Conservation (phyloP, 2,113 vertebrate species). For the Oreochromis tanganicae region DNA sequence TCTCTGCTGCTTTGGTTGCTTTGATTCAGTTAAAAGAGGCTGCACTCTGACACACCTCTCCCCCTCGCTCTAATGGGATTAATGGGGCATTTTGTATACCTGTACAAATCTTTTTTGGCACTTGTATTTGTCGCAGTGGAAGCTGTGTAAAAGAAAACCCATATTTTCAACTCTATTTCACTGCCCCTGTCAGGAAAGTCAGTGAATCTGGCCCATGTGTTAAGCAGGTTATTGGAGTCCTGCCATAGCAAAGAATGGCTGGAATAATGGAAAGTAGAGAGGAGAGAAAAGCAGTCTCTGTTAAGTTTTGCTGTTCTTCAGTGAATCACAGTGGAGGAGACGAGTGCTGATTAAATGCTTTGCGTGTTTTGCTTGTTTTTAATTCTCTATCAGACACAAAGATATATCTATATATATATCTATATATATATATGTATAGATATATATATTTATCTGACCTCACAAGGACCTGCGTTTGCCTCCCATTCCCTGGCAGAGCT, state of each 20-base stretch:
- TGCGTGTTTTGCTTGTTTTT: neutral
- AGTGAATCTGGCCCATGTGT: slow-evolving; percentile 25
- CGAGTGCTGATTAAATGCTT: neutral
- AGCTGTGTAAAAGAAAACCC: neutral
- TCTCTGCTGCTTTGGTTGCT: neutral
- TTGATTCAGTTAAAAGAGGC: neutral
- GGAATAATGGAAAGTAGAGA: neutral
- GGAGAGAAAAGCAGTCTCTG: neutral
- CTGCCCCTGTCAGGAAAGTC: neutral
- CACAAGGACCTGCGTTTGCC: neutral
- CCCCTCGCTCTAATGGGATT: neutral
- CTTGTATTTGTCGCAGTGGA: neutral
- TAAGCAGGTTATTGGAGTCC: slow-evolving; percentile 41
- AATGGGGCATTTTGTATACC: neutral
- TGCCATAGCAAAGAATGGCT: neutral
- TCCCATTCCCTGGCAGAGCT: neutral
- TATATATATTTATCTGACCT: neutral
- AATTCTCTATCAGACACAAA: neutral
- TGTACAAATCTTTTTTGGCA: neutral
- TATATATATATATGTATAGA: neutral
- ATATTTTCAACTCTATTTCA: neutral
- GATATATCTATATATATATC: neutral
- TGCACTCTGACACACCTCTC: neutral
- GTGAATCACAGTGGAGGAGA: neutral
- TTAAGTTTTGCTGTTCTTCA: neutral